Base-by-base conservation (phyloP, 1,140 invertebrate species). In the Augochlora pura region DNA sequence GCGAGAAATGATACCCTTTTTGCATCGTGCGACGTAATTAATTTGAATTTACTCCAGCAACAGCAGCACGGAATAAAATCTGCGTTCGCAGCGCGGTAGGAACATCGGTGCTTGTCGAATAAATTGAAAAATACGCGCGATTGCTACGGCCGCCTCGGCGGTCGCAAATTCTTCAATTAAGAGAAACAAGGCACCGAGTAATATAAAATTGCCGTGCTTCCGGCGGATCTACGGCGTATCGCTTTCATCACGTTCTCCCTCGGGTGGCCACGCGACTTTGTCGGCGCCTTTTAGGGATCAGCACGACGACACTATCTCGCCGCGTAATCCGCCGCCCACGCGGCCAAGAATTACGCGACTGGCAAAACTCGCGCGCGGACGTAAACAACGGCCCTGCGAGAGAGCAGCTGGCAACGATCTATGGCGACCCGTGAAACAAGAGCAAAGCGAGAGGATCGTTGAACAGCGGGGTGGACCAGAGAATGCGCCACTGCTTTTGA, bases 231-330 rank as follows among this genome's bases (percentile, higher is more conserved):
- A 6, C 21, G 32, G 32, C 66, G 66, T 79, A 79, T 73, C 70
- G 71, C 71, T 82, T 82, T 77, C 66, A 76, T 76, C 65, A 38
- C 57, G 62, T 52, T 85, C 77, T 65, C 60, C 57, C 52, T 49
- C 52, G 57, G 68, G 59, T 73, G 42, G 72, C 60, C 84, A 70
- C 68, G 79, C 74, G 84, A 86, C 77, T 83, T 86, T 82, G 73
- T 86, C 85, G 85, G 85, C 57, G 64, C 85, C 84, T 83, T 86
- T 79, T 86, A 86, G 67, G 74, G 85, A 72, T 69, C 76, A 82
- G 57, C 69, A 6, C 72, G 52, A 71, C 78, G 68, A 62, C 63
- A 12, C 25, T 82, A 84, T 62, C 59, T 80, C 75, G 77, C 74
- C 73, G 77, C 81, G 25, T 73, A 79, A 85, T 71, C 67, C 80